Conservation (phyloP, 2,113 vertebrate genomes). For the Agelaius phoeniceus region DNA sequence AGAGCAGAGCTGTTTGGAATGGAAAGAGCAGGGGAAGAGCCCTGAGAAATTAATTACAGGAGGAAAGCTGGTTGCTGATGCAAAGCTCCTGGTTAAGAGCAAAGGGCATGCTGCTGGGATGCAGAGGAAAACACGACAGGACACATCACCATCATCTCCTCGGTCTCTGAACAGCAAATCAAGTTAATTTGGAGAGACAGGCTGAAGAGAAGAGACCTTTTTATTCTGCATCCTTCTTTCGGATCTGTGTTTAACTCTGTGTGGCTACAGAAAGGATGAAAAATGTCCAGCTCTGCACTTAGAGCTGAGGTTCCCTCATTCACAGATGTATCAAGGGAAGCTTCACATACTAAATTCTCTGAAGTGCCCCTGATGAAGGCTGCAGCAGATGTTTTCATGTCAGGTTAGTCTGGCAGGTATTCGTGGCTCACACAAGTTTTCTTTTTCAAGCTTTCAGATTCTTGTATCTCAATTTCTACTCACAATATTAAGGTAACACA, state of each 20-base stretch:
- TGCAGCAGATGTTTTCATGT: background rate
- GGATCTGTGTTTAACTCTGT: background rate
- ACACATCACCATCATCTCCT: background rate
- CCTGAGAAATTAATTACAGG: background rate
- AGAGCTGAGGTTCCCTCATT: background rate
- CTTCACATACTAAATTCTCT: background rate
- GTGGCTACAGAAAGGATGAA: background rate
- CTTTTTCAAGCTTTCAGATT: background rate
- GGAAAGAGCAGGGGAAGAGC: background rate
- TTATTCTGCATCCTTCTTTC: background rate
- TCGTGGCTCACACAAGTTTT: background rate
- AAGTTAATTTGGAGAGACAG: conserved; percentile 11
- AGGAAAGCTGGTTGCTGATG: background rate
- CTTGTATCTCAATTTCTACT: background rate
- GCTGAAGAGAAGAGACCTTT: conserved; percentile 27
- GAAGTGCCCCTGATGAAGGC: background rate
- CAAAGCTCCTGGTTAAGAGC: background rate
- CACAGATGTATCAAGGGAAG: background rate
- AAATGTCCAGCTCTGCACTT: background rate
- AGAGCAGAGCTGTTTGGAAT: background rate
- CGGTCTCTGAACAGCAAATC: background rate
- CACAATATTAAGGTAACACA: background rate
- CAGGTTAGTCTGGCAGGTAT: background rate
- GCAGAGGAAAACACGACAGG: background rate
- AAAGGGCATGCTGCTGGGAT: background rate